Conservation (phyloP, 2,797 vertebrate species). For the Crenuchus spilurus region DNA sequence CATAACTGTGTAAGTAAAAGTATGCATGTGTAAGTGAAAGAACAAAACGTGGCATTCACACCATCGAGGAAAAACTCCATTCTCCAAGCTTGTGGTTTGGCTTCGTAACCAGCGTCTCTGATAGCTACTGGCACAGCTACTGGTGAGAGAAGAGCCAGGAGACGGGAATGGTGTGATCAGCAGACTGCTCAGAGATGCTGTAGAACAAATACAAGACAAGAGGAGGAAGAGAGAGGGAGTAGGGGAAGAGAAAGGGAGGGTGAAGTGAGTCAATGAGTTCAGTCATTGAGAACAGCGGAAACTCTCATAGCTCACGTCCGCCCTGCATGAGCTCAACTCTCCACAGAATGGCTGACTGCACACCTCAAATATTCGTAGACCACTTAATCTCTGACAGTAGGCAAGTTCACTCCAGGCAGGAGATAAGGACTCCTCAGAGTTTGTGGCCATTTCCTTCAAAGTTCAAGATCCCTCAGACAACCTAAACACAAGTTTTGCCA, state of each 20-base stretch:
- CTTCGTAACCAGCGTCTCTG: slow-evolving; percentile 97
- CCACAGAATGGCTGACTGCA: slow-evolving; percentile 19
- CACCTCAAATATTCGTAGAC: background rate
- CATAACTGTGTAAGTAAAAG: background rate
- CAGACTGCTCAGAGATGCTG: slow-evolving; percentile 96
- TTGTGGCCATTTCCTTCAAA: background rate
- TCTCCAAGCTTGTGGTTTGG: slow-evolving; percentile 97
- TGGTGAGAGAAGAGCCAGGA: slow-evolving; percentile 93
- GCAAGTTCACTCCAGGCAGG: background rate
- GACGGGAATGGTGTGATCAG: slow-evolving; percentile 95
- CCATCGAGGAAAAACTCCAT: slow-evolving; percentile 97
- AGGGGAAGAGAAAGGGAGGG: slow-evolving; percentile 22
- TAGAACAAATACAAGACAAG: no score
- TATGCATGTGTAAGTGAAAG: background rate
- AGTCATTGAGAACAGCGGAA: slow-evolving; percentile 17
- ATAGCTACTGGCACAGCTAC: slow-evolving; percentile 97
- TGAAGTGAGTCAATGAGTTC: slow-evolving; percentile 53
- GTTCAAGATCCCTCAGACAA: background rate
- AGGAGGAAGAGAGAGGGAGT: slow-evolving; percentile 45
- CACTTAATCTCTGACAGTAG: slow-evolving; percentile 44
- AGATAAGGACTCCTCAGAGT: background rate
- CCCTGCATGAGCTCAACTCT: slow-evolving; percentile 24
- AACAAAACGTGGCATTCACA: slow-evolving; percentile 64
- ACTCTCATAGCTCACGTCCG: slow-evolving; percentile 6
- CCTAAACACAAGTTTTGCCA: background rate